Percentiles rank a stretch among this genome's conserved stretches.
Evolutionary conservation across 2,797 vertebrate species (phyloP).

Genomic region (Aselliscus stoliczkanus): DNA sequence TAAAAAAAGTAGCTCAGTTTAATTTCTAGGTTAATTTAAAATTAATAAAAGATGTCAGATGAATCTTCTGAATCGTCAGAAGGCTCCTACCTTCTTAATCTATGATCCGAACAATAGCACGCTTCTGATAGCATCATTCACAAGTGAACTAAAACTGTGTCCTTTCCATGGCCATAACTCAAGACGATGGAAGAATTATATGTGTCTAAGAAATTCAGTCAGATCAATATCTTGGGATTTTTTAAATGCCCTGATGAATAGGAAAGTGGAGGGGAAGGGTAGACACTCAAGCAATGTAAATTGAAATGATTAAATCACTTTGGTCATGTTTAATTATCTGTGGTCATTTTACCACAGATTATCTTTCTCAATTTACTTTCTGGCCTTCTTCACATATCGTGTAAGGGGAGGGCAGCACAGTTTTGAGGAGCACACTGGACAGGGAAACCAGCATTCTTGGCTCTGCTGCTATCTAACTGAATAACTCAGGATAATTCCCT

Average conservation of each 20-base stretch:
- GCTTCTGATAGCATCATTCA: slow-evolving; percentile 18
- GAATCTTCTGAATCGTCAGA: background rate
- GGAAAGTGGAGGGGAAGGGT: background rate
- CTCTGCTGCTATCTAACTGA: background rate
- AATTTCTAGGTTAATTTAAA: slow-evolving; percentile 66
- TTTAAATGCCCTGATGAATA: background rate
- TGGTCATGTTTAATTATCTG: slow-evolving; percentile 32
- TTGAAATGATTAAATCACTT: slow-evolving; percentile 13
- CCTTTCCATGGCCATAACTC: background rate
- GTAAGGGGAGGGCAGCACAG: background rate
- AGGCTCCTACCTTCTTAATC: slow-evolving; percentile 37
- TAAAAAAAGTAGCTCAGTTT: slow-evolving; percentile 54
- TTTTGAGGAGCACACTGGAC: background rate
- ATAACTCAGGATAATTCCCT: background rate
- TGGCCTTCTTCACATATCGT: background rate
- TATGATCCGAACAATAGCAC: background rate
- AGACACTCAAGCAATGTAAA: background rate
- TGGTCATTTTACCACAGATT: slow-evolving; percentile 1
- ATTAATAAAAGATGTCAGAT: slow-evolving; percentile 57
- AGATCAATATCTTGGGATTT: background rate
- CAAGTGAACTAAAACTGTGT: background rate
- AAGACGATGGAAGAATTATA: slow-evolving; percentile 4
- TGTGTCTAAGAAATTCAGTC: background rate
- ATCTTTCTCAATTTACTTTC: slow-evolving; percentile 11
- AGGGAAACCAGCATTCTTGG: background rate